Conservation (phyloP, 2,113 vertebrate species). For the Muntiacus muntjak region DNA sequence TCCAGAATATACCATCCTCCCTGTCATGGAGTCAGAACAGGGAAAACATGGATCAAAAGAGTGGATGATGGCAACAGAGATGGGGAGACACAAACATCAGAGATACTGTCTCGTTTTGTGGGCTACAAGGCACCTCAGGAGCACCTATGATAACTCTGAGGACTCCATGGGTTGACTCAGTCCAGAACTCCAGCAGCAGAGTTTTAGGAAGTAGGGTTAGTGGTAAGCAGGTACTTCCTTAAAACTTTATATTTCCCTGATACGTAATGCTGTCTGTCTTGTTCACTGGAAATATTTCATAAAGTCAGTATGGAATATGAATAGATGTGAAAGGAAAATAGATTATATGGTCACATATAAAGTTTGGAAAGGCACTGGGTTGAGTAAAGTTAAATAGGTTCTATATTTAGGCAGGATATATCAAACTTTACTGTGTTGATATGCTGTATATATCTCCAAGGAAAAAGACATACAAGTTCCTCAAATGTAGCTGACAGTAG, state of each 20-base stretch:
- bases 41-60: not conserved
- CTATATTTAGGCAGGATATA: not conserved
- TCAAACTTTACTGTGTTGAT: not conserved
- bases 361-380: not conserved
- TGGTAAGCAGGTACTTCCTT: not conserved
- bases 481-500: not conserved
- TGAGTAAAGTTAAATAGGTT: not conserved
- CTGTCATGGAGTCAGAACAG: not conserved
- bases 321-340: not conserved
- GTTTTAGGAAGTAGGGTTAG: not conserved
- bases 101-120: not conserved
- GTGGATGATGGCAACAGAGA: not conserved
- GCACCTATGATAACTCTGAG: not conserved
- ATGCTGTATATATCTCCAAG: not conserved
- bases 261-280: not conserved
- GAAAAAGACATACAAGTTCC: not conserved
- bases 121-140: not conserved
- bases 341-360: not conserved
- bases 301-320: not conserved
- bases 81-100: not conserved
- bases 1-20: not conserved
- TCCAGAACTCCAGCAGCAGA: not conserved
- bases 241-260: not conserved
- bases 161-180: not conserved
- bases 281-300: not conserved